Conservation (phyloP, 2,797 vertebrate genomes). For the Acanthurus leucopareius region DNA sequence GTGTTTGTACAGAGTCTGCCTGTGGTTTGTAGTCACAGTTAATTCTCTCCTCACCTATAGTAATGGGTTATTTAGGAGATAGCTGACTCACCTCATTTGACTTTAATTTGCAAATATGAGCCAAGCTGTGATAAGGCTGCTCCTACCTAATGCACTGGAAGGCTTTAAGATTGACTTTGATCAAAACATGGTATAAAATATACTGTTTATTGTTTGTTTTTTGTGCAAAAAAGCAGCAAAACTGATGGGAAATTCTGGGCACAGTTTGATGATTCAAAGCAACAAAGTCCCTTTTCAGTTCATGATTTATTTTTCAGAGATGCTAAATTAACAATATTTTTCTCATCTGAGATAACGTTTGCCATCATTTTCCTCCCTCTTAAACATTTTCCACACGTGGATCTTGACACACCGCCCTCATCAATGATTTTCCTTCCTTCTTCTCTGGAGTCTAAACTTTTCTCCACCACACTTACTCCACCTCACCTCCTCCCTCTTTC, state of each 20-base stretch:
- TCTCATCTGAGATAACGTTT: background rate
- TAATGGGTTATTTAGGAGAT: slow-evolving; percentile 35
- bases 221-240: background rate
- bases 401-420: background rate
- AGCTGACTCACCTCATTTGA: slow-evolving; percentile 33
- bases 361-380: background rate
- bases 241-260: background rate
- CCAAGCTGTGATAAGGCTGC: slow-evolving; percentile 15
- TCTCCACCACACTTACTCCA: background rate
- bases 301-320: no score
- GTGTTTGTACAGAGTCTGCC: slow-evolving; percentile 44
- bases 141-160: background rate
- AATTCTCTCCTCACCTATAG: slow-evolving; percentile 17
- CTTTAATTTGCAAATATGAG: slow-evolving; percentile 22
- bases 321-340: no score
- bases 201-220: background rate
- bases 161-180: background rate
- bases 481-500: slow-evolving; percentile 38
- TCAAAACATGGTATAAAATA: background rate
- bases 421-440: background rate
- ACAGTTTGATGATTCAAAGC: background rate
- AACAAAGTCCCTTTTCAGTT: background rate
- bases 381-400: background rate
- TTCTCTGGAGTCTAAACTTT: slow-evolving; percentile 31
- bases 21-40: slow-evolving; percentile 12